Conservation (phyloP, 2,797 vertebrate species). For the Melanotaenia maccullochi region DNA sequence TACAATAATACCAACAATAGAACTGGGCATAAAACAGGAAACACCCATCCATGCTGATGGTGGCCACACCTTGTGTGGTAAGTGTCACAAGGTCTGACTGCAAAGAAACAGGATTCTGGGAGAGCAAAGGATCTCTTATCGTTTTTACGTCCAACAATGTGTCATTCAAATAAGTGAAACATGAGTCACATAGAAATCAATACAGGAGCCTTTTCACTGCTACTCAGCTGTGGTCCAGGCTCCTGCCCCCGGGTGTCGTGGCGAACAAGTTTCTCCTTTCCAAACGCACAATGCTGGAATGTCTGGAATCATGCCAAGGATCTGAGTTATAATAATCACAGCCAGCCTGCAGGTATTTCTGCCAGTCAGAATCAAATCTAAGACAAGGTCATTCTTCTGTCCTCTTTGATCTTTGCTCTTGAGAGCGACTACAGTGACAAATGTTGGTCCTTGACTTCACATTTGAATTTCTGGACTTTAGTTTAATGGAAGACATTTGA, state of each 20-base stretch:
- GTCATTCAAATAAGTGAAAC: constrained; percentile 64
- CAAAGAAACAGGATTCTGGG: constrained; percentile 59
- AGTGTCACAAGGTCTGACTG: constrained; percentile 39
- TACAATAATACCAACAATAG: constrained; percentile 70
- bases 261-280: constrained; percentile 12
- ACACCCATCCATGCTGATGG: constrained; percentile 60
- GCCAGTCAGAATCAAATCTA: constrained; percentile 9
- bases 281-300: constrained; percentile 18
- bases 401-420: constrained; percentile 10
- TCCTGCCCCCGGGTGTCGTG: constrained; percentile 6
- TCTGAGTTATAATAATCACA: constrained; percentile 21
- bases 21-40: constrained; percentile 53
- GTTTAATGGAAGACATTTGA: background rate
- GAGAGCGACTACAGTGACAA: background rate
- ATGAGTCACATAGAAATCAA: constrained; percentile 50
- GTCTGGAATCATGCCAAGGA: constrained; percentile 20
- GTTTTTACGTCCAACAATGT: constrained; percentile 53
- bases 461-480: background rate
- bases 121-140: constrained; percentile 42
- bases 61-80: constrained; percentile 53
- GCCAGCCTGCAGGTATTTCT: constrained; percentile 17
- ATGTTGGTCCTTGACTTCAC: background rate
- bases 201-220: constrained; percentile 3
- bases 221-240: constrained; percentile 24
- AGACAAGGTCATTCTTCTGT: constrained; percentile 1